These are phyloP conservation scores for Girardia tigrina DNA, from an alignment of 2,888 invertebrate species.

Conservation along the genomic window DNA sequence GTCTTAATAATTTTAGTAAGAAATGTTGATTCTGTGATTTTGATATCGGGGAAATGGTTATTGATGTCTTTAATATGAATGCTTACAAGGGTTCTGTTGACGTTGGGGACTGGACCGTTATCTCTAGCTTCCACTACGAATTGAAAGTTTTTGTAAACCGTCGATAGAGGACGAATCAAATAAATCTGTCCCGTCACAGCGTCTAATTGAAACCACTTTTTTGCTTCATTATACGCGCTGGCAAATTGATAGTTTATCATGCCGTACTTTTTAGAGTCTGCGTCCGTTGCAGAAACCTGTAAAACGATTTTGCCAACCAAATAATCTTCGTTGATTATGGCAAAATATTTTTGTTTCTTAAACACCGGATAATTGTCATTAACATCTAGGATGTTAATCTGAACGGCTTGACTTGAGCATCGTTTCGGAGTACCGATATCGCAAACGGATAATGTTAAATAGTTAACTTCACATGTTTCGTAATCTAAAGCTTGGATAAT, in stretches of 20 bases:
- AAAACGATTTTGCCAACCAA: not conserved
- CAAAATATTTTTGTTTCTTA: conserved; percentile 13
- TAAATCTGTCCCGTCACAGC: not conserved
- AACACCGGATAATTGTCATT: conserved; percentile 18
- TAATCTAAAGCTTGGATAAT: not conserved
- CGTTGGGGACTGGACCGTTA: conserved; percentile 13
- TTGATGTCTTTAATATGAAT: conserved; percentile 1
- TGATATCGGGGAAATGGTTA: not conserved
- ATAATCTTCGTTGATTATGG: not conserved
- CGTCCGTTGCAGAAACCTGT: conserved; percentile 2
- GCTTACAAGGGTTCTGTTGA: not conserved
- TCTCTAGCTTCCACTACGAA: not conserved
- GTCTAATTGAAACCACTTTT: not conserved
- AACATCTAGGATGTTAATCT: conserved; percentile 4
- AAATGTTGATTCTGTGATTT: conserved; percentile 1
- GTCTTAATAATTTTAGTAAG: not conserved
- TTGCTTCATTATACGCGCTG: not conserved
- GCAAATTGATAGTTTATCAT: not conserved
- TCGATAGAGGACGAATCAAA: not conserved
- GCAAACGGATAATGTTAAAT: not conserved
- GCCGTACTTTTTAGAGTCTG: not conserved
- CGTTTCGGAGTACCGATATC: not conserved
- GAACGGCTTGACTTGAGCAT: not conserved
- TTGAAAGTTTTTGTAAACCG: not conserved
- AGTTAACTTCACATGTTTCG: not conserved